A percentile compares a stretch with the other conserved stretches of the same genome.
Evolutionary conservation across 2,888 invertebrate genomes (phyloP).

Genomic region (Ophion slaviceki): DNA sequence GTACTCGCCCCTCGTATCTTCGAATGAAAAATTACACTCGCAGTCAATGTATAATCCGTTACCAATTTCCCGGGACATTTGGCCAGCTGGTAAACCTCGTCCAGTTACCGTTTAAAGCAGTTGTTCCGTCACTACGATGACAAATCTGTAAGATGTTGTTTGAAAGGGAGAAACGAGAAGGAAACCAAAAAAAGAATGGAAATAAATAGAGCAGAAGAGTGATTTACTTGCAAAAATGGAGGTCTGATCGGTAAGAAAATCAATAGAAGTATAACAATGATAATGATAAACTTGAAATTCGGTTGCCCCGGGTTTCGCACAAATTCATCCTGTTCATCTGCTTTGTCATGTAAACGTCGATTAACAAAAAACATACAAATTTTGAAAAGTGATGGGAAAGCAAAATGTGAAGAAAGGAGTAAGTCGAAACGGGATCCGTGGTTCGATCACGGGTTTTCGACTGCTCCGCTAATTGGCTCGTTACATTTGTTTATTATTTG

Average conservation of each 20-base stretch:
- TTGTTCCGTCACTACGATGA: conserved; percentile 58
- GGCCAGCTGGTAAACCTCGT: conserved; percentile 68
- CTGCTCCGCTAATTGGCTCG: conserved; percentile 58
- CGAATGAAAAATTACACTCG: neutral
- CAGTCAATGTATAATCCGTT: neutral
- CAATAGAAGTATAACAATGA: neutral
- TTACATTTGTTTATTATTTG: conserved; percentile 56
- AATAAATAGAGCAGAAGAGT: neutral
- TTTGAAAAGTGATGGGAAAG: neutral
- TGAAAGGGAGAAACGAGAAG: neutral
- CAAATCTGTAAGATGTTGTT: conserved; percentile 6
- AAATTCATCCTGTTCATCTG: conserved; percentile 43
- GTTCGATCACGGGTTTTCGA: conserved; percentile 39
- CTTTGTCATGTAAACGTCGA: conserved; percentile 42
- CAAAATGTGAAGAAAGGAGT: conserved; percentile 1
- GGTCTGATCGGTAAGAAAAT: conserved; percentile 24
- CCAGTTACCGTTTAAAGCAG: conserved; percentile 57
- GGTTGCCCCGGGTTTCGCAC: conserved; percentile 53
- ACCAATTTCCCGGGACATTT: neutral
- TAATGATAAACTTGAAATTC: conserved; percentile 24
- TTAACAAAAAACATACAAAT: conserved; percentile 13
- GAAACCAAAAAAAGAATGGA: neutral
- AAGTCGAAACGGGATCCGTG: conserved; percentile 10
- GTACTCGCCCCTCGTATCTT: too few relatives aligned
- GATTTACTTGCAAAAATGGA: neutral